Conservation (phyloP, 2,113 vertebrate genomes). For the Crotophaga sulcirostris region DNA sequence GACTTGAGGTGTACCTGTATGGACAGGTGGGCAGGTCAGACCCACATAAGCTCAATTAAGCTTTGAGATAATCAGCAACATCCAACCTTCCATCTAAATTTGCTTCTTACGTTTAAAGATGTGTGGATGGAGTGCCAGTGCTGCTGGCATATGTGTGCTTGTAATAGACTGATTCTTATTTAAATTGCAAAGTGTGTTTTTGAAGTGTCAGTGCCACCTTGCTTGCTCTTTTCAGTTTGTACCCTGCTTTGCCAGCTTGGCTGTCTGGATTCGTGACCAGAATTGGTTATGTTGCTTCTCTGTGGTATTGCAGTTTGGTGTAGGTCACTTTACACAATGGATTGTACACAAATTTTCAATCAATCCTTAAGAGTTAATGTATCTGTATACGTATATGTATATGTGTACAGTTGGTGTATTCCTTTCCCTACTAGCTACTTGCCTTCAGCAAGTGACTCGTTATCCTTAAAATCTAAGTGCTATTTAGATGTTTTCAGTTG, state of each 20-base stretch:
- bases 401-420: no score
- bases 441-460: no score
- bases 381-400: no score
- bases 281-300: slow-evolving; percentile 12
- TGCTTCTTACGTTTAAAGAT: neutral
- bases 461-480: neutral
- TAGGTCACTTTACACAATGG: neutral
- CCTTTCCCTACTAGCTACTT: no score
- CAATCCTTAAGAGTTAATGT: neutral
- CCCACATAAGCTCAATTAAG: neutral
- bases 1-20: neutral
- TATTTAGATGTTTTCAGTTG: neutral
- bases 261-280: slow-evolving; percentile 39
- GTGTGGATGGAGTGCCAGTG: neutral
- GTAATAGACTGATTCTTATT: slow-evolving; percentile 42
- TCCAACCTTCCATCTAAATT: neutral
- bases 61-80: neutral
- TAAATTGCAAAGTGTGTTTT: slow-evolving; percentile 52
- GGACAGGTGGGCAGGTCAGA: neutral
- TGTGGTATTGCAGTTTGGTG: neutral
- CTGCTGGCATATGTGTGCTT: neutral
- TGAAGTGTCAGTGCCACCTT: slow-evolving; percentile 43
- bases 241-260: slow-evolving; percentile 22
- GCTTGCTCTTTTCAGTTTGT: slow-evolving; percentile 53
- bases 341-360: neutral